A percentile compares a stretch with the other conserved stretches of the same genome.
phyloP scores from a whole-genome alignment of 2,113 vertebrate species.

The Myotis davidii region DNA sequence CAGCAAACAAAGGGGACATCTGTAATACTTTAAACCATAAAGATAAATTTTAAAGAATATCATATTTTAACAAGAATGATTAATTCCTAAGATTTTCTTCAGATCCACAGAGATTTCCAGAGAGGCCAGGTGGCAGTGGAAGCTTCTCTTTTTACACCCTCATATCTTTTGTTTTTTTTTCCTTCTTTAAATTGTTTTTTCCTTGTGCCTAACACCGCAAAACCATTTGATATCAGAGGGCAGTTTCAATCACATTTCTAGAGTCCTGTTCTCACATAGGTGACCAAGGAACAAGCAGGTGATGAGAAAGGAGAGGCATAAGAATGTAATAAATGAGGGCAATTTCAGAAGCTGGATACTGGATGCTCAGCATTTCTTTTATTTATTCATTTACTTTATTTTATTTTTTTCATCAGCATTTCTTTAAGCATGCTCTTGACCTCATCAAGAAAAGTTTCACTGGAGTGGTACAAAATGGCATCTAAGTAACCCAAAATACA shows the following conservation, averaged over 20 bases:
- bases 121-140: background rate
- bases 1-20: no score
- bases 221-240: background rate
- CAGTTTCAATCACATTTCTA: background rate
- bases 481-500: background rate
- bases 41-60: no score
- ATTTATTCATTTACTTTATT: background rate
- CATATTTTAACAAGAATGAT: background rate
- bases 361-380: background rate
- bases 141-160: background rate
- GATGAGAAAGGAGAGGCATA: background rate
- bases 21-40: no score
- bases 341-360: background rate
- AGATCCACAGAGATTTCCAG: background rate
- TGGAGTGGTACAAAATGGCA: background rate
- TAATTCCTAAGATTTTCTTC: background rate
- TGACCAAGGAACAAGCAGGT: background rate
- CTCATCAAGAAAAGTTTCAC: background rate
- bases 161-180: background rate
- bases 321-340: background rate
- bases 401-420: background rate
- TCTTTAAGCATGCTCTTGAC: background rate
- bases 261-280: background rate
- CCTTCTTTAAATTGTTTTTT: background rate
- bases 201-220: background rate